These are phyloP conservation scores for Bombus impatiens DNA, from an alignment of 1,140 invertebrate species.

Conservation along the genomic window DNA sequence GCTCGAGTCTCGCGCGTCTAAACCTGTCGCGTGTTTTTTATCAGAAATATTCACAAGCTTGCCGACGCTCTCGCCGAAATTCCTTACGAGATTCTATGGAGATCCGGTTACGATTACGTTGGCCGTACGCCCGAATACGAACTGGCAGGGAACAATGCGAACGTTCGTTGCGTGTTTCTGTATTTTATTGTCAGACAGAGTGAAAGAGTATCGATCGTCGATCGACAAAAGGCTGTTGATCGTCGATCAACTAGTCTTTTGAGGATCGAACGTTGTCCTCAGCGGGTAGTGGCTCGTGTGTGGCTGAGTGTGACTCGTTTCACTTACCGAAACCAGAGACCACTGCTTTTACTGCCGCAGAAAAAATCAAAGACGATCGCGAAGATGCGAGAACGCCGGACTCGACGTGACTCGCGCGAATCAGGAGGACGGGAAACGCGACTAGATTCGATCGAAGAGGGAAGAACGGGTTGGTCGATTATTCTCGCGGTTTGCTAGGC, in stretches of 20 bases:
- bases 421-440: background rate
- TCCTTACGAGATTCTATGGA: background rate
- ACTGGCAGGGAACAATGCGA: background rate
- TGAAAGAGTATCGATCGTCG: background rate
- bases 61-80: background rate
- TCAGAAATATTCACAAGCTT: conserved; percentile 12
- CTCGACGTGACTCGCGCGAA: background rate
- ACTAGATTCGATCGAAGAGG: background rate
- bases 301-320: conserved; percentile 48
- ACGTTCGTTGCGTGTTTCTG: background rate
- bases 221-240: too few relatives aligned
- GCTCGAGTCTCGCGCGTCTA: background rate
- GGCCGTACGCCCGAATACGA: too few relatives aligned
- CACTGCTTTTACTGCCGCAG: conserved; percentile 31
- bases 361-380: background rate
- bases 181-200: background rate
- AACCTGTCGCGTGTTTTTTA: background rate
- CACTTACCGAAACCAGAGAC: conserved; percentile 64
- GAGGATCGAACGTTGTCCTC: conserved; percentile 17
- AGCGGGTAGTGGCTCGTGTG: conserved; percentile 39
- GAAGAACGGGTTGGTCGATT: conserved; percentile 36
- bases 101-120: too few relatives aligned
- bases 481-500: conserved; percentile 65
- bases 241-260: background rate
- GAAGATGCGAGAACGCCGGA: background rate